These are phyloP conservation scores for Zapus hudsonius DNA, from an alignment of 2,113 vertebrate genomes.

Conservation along the genomic window DNA sequence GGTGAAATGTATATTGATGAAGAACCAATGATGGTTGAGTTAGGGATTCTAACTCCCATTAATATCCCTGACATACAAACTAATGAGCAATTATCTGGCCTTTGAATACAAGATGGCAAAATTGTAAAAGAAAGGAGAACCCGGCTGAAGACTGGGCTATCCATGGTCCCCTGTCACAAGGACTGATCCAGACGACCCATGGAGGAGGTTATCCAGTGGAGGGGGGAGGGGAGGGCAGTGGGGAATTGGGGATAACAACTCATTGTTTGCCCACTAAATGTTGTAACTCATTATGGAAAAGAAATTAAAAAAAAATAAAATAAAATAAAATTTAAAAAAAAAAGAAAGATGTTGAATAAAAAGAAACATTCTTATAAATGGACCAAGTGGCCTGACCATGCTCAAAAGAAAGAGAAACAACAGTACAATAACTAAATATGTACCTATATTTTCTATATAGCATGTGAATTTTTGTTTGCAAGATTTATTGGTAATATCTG, in stretches of 20 bases:
- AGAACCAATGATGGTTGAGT: not conserved
- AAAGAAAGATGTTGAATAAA: too few species aligned
- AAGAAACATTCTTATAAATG: constrained; percentile 19
- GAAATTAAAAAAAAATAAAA: too few species aligned
- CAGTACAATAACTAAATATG: not conserved
- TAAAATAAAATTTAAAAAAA: too few species aligned
- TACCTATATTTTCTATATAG: not conserved
- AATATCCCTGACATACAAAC: not conserved
- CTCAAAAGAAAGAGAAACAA: not conserved
- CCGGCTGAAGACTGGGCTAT: too few species aligned
- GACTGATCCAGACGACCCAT: too few species aligned
- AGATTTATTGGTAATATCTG: constrained; percentile 17
- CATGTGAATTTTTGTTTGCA: constrained; percentile 27
- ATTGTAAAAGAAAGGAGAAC: constrained; percentile 38
- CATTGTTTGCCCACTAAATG: too few species aligned
- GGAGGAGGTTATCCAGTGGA: too few species aligned
- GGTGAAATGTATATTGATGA: not conserved
- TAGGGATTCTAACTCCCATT: not conserved
- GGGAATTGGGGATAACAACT: too few species aligned
- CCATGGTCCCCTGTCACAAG: too few species aligned
- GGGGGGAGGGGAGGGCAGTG: too few species aligned
- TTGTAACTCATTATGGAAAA: too few species aligned
- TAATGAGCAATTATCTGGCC: not conserved
- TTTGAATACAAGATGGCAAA: not conserved
- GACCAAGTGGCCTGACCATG: constrained; percentile 11